Evolutionary conservation across 2,797 vertebrate species (phyloP).

Genomic region (Cossypha niveicapilla): DNA sequence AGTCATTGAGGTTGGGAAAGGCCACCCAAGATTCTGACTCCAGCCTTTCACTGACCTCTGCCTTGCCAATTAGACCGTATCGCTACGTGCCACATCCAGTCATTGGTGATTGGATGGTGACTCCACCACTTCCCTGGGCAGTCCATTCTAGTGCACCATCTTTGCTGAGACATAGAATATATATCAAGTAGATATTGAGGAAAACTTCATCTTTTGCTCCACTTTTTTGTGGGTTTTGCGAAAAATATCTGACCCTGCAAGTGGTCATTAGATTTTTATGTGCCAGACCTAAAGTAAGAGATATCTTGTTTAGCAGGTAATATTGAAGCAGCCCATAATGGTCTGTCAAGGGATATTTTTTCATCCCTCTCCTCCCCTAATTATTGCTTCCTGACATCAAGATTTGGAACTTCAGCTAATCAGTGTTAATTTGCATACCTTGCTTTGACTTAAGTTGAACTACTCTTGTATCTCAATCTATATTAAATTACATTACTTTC

Average conservation of each 20-base stretch:
- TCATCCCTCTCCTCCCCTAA: fast-evolving
- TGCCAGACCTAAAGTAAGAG: background rate
- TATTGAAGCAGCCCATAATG: background rate
- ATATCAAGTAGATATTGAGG: background rate
- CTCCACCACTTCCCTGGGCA: background rate
- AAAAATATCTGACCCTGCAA: background rate
- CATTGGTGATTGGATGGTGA: fast-evolving
- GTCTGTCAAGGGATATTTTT: background rate
- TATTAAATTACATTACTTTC: background rate
- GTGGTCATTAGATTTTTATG: background rate
- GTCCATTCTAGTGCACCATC: background rate
- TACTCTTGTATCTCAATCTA: background rate
- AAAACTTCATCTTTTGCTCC: background rate
- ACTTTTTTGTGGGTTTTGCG: background rate
- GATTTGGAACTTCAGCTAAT: background rate
- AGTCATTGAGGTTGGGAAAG: background rate
- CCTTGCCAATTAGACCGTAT: too few relatives aligned
- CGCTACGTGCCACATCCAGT: fast-evolving
- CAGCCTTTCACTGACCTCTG: fast-evolving
- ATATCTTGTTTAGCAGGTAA: background rate
- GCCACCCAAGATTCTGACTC: fast-evolving
- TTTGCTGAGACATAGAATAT: background rate
- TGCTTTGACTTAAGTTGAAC: background rate
- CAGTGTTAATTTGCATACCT: background rate
- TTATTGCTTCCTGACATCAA: background rate